These are phyloP conservation scores for Rhynchopsitta pachyrhyncha DNA, from an alignment of 2,113 vertebrate species.

Conservation along the genomic window DNA sequence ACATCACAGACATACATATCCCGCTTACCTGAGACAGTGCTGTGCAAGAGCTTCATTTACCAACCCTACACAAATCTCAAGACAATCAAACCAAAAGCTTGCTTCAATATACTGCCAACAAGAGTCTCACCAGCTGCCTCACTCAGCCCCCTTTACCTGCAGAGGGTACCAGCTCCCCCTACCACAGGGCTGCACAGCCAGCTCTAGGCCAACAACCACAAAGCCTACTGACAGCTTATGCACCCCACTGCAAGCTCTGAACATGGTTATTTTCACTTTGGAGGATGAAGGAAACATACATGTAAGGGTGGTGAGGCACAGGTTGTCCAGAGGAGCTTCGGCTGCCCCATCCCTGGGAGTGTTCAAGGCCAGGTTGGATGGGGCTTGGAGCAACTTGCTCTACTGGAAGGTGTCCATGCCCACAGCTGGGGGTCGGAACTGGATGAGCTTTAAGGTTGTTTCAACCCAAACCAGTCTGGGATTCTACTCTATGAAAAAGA, in stretches of 20 bases:
- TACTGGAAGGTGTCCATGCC: background rate
- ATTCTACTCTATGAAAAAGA: background rate
- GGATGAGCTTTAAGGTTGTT: background rate
- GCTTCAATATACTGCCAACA: background rate
- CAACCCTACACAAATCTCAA: background rate
- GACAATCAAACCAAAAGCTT: background rate
- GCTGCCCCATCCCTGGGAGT: background rate
- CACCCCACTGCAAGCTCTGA: background rate
- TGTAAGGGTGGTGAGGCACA: background rate
- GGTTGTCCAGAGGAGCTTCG: background rate
- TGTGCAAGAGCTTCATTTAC: background rate
- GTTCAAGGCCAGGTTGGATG: background rate
- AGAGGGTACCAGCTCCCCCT: background rate
- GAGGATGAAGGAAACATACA: background rate
- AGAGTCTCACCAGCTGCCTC: background rate
- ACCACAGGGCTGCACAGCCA: background rate
- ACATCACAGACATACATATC: background rate
- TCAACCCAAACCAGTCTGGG: background rate
- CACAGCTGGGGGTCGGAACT: background rate
- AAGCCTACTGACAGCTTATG: background rate
- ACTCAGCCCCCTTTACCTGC: background rate
- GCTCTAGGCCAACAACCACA: background rate
- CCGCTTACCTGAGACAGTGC: background rate
- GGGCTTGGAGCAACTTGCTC: background rate
- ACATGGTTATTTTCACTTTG: rapidly evolving